Evolutionary conservation across 2,113 vertebrate genomes (phyloP), one percentile per base, ranked within the genome.

Genomic region (Petrocephalus microphthalmus): DNA sequence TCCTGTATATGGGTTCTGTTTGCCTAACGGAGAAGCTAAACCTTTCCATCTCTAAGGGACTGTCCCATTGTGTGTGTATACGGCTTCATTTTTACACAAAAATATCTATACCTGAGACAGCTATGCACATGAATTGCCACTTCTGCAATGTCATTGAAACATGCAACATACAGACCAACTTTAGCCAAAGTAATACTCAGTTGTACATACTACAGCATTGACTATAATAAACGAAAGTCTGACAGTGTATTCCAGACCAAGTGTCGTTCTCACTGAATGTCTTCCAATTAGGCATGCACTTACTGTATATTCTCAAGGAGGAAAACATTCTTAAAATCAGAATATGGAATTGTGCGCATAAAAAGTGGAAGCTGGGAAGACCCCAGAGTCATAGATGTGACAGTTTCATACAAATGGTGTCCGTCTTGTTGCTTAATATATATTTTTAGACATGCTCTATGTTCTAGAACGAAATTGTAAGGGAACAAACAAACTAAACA

Each of bases 401-500:
- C 22, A 8, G 49, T 25, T 49, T 84, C 7, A 25, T 17, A n/a
- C 20, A 84, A 29, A 52, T 29, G 82, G n/a, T 20, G 81, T 29
- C 42, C n/a, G 47, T 51, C 45, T 84, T 84, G 82, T n/a, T 52
- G 4, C 3, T 84, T 47, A 22, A 49, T 84, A 22, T 49, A 45
- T 52, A 49, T 84, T n/a, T n/a, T 84, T 84, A 47, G 11, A 51
- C 20, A n/a, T n/a, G 8, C 47, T 84, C 10, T 84, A 52, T n/a
- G 51, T 84, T 51, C 42, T 52, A 47, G 42, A 11, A 84, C 42
- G 13, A 84, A 15, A 33, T 37, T 37, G 67, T 33, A 74, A 17
- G 5, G 67, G 67, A 84, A 84, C 82, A 84, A 81, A 83, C 20
- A 85, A 85, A 85, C 52, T 7, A 42, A 81, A 81, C 7, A 85